Conservation (phyloP, 2,113 vertebrate genomes). For the Junco hyemalis region DNA sequence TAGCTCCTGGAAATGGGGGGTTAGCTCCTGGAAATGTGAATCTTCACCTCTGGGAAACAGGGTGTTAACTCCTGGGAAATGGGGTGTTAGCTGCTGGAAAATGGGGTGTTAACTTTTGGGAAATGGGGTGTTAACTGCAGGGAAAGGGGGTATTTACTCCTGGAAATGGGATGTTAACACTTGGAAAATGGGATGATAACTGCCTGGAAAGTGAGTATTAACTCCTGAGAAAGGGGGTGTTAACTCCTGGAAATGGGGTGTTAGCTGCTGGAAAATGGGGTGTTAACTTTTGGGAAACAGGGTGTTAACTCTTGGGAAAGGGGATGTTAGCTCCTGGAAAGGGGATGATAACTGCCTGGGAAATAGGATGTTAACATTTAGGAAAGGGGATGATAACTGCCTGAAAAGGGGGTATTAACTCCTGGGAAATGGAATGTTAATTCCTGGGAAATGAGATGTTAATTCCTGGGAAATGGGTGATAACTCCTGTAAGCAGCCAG, state of each 20-base stretch:
- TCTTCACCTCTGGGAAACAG: too few species aligned
- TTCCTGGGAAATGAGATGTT: not conserved
- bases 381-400: not conserved
- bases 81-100: not conserved
- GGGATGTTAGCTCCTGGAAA: not conserved
- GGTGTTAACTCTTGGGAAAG: not conserved
- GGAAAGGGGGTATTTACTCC: too few species aligned
- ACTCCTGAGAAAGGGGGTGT: not conserved
- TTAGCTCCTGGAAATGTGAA: not conserved
- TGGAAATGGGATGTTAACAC: too few species aligned
- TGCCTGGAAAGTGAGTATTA: too few species aligned
- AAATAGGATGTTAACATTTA: not conserved
- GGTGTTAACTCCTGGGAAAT: not conserved
- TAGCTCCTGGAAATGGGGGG: not conserved
- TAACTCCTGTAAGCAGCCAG: too few species aligned
- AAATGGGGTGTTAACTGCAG: not conserved
- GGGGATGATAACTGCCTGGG: not conserved
- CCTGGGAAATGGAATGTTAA: not conserved
- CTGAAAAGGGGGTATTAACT: not conserved
- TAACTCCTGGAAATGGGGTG: not conserved
- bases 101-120: not conserved
- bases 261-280: not conserved
- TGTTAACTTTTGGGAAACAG: not conserved
- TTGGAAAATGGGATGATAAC: not conserved
- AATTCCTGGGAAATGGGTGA: not conserved